Evolutionary conservation across 2,113 vertebrate species (phyloP).

Genomic region (Paralichthys olivaceus): DNA sequence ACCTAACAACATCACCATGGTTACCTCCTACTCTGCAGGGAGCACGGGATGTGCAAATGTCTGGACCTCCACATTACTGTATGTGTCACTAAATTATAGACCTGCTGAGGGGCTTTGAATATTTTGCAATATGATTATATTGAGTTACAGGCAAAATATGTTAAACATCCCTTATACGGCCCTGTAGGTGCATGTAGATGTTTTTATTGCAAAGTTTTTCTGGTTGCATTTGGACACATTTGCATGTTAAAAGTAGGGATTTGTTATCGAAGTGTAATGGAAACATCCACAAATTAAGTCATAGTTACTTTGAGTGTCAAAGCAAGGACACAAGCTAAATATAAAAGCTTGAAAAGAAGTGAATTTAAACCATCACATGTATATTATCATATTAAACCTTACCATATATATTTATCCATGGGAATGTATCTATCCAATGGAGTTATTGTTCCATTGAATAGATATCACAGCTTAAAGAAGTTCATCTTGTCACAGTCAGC

Average conservation of each 20-base stretch:
- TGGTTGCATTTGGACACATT: background rate
- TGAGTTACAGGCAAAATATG: background rate
- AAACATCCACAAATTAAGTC: background rate
- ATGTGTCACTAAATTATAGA: slow-evolving; percentile 37
- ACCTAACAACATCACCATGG: slow-evolving; percentile 68
- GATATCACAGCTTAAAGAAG: background rate
- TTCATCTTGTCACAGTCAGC: slow-evolving; percentile 13
- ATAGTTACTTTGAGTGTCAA: background rate
- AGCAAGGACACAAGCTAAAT: too few relatives aligned
- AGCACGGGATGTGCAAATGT: slow-evolving; percentile 20
- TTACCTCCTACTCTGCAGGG: slow-evolving; percentile 41
- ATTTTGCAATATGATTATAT: background rate
- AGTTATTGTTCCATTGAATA: background rate
- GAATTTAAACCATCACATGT: background rate
- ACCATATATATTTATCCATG: background rate
- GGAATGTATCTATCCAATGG: background rate
- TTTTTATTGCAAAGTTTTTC: background rate
- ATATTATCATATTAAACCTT: background rate
- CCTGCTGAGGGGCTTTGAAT: slow-evolving; percentile 8
- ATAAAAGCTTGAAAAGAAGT: background rate
- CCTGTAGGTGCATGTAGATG: too few relatives aligned
- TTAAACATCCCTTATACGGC: background rate
- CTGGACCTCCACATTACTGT: slow-evolving; percentile 19
- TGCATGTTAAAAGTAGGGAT: background rate
- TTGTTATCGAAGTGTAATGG: background rate